Conservation (phyloP, 2,797 vertebrate species). For the Ciconia nigra region DNA sequence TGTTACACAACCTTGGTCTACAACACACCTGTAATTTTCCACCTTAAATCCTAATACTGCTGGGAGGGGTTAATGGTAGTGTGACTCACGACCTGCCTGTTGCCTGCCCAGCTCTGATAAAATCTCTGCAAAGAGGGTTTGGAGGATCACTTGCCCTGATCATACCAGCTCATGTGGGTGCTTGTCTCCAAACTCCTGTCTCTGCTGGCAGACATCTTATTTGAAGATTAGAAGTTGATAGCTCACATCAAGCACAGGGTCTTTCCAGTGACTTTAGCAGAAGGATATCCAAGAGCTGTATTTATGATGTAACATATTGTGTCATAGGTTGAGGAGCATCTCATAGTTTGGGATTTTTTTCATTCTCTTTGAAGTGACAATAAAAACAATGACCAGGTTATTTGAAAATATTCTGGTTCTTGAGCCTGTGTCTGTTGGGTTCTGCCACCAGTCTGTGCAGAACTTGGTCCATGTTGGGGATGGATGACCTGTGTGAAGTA, state of each 20-base stretch:
- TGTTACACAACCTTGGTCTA: background rate
- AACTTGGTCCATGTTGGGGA: background rate
- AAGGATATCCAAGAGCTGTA: background rate
- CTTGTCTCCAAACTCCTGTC: background rate
- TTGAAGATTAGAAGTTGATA: background rate
- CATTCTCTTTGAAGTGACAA: background rate
- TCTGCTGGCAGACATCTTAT: background rate
- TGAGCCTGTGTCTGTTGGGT: background rate
- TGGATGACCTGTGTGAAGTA: background rate
- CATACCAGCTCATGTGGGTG: background rate
- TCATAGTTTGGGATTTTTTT: background rate
- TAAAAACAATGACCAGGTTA: background rate
- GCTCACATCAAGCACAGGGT: background rate
- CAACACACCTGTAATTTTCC: background rate
- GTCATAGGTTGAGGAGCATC: background rate
- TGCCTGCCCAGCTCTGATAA: constrained; percentile 2
- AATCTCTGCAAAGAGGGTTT: background rate
- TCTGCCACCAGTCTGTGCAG: background rate
- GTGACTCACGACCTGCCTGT: background rate
- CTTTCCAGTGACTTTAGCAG: background rate
- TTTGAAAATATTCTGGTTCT: background rate
- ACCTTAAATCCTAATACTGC: background rate
- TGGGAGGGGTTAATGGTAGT: background rate
- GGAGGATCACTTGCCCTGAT: background rate
- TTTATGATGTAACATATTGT: background rate